phyloP scores from a whole-genome alignment of 2,797 vertebrate species.

The Eospalax fontanierii region DNA sequence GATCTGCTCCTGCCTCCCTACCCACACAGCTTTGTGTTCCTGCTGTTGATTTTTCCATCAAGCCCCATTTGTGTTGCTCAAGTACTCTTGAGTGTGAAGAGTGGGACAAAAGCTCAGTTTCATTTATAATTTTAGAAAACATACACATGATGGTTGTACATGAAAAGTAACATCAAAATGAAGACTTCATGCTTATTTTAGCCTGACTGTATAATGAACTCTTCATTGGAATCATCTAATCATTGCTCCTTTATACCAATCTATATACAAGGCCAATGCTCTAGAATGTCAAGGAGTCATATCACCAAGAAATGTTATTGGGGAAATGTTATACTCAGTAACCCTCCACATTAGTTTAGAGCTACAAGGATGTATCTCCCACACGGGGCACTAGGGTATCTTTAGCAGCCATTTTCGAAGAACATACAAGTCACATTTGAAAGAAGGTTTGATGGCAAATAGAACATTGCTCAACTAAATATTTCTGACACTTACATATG shows the following conservation, averaged over 20 bases:
- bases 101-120: background rate
- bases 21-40: no score
- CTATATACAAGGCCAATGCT: background rate
- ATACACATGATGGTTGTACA: background rate
- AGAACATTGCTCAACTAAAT: background rate
- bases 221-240: background rate
- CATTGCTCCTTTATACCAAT: background rate
- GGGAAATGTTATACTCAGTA: background rate
- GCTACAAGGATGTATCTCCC: background rate
- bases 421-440: background rate
- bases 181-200: background rate
- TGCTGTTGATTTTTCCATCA: no score
- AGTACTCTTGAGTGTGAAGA: no score
- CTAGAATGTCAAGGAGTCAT: background rate
- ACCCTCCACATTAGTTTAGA: background rate
- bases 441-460: background rate
- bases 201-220: background rate
- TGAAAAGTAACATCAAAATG: background rate
- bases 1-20: no score
- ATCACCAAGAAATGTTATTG: background rate
- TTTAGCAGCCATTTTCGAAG: background rate
- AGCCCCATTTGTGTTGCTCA: no score
- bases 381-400: background rate
- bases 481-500: background rate
- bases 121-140: background rate